These are phyloP conservation scores for Columbina picui DNA, from an alignment of 2,113 vertebrate genomes.

Conservation along the genomic window DNA sequence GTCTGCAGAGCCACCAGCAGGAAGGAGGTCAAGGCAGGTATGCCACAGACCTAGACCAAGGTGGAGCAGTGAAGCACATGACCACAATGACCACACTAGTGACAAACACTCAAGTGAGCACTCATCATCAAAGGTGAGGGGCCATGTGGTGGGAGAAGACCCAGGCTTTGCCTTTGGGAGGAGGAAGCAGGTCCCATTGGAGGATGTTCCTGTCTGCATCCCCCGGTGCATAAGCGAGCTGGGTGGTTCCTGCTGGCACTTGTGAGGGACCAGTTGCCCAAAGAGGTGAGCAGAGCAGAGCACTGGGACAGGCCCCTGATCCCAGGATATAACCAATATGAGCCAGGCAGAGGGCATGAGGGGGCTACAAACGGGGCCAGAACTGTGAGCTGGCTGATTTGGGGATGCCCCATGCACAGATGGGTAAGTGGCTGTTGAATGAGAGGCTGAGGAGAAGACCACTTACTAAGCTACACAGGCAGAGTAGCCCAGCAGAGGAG, in stretches of 20 bases:
- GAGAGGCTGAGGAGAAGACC: not conserved
- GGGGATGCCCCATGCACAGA: not conserved
- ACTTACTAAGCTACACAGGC: not conserved
- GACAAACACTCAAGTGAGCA: not conserved
- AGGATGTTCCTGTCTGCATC: not conserved
- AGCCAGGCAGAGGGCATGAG: not conserved
- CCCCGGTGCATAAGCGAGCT: not conserved
- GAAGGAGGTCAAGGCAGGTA: not conserved
- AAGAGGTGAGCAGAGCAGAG: not conserved
- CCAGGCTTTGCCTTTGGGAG: not conserved
- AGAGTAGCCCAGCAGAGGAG: not conserved
- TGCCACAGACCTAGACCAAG: not conserved
- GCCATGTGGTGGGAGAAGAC: not conserved
- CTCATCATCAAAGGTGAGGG: not conserved
- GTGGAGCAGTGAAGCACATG: not conserved
- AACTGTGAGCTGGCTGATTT: not conserved
- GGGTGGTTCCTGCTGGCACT: not conserved
- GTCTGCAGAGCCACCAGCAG: fast-evolving
- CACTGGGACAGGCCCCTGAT: not conserved
- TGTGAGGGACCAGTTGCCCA: not conserved
- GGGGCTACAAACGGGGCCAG: not conserved
- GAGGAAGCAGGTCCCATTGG: not conserved
- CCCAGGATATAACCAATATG: fast-evolving
- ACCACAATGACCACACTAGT: not conserved
- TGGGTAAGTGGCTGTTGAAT: not conserved